Evolutionary conservation across 30 jellyfish, hydroid and myxozoan genomes (phyloP).

Genomic region (Chrysaora quinquecirrha): DNA sequence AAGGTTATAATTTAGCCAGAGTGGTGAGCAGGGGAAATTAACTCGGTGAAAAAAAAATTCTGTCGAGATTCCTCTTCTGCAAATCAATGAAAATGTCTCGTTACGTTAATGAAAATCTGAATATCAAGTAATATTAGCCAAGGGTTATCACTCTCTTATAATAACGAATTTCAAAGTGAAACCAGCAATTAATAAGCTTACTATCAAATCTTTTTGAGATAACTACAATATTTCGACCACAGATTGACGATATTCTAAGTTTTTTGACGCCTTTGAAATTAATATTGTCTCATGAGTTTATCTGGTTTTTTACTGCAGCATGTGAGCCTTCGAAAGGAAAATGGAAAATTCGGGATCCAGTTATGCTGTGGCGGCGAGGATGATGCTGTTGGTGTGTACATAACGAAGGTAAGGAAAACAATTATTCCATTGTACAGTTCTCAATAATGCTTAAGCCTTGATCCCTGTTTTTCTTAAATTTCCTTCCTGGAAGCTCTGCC

Average conservation of each 20-base stretch:
- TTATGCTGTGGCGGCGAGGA: conserved; percentile 91
- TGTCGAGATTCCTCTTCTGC: no score
- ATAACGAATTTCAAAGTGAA: neutral
- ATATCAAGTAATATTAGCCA: neutral
- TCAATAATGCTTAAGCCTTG: no score
- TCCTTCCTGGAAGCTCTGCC: conserved; percentile 7
- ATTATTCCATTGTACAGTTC: no score
- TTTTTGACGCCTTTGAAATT: neutral
- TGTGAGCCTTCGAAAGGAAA: conserved; percentile 45
- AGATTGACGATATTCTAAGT: neutral
- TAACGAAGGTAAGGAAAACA: conserved; percentile 85
- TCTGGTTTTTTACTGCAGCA: conserved; percentile 44
- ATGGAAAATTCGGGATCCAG: conserved; percentile 67
- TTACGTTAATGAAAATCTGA: no score
- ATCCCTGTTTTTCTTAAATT: neutral
- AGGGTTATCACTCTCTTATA: neutral
- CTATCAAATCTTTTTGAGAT: neutral
- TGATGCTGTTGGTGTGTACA: conserved; percentile 84
- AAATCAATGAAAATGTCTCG: no score
- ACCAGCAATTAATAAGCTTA: neutral
- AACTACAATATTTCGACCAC: neutral
- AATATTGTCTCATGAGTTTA: neutral
- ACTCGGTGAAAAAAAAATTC: no score
- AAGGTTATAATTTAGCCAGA: no score
- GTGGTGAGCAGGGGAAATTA: no score